Evolutionary conservation across 35 echinoderm and acorn worm genomes (phyloP), one percentile per base, ranked within the genome.

Genomic region (Ophioderma brevispina): DNA sequence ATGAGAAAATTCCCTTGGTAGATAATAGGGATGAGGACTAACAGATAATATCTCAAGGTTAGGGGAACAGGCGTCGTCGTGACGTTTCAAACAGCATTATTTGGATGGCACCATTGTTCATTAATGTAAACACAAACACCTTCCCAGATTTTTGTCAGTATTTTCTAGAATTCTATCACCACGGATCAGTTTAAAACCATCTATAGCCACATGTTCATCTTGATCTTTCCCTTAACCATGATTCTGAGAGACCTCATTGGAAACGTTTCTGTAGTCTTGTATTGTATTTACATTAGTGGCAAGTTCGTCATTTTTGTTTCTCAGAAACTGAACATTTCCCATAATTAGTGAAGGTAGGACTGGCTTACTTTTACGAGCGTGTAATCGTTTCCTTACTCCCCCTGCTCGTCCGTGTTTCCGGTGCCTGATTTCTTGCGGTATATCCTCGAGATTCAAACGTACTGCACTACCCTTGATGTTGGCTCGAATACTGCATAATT

Each of bases 61-160:
- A 21, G 79, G 56, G 1, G 89, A 91, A 55, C 88, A 91, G 35
- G 84, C 79, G 23, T n/a, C n/a, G n/a, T n/a, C n/a, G 11, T 43
- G 55, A 36, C 76, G 89, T 88, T 91, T 95, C 32, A 87, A n/a
- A 76, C 55, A 76, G 85, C 79, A 80, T 95, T 88, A 81, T 95
- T 88, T 46, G 37, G 85, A 64, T 95, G 88, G n/a, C 59, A 70
- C 59, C 59, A 70, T 1, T 30, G 59, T 70, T 70, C 59, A 25
- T 70, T 70, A 70, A 70, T 25, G n/a, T 70, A 70, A 70, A 94
- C 40, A 75, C 38, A 94, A 32, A 40, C 77, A 76, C 13, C 88
- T 88, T 37, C 93, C 89, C 18, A 43, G 33, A 39, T 33, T 46
- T 64, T 95, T 95, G 15, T 34, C 82, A 1, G 93, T 35, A 31